Conservation (phyloP, 2,797 vertebrate species). For the Brachyalestes nurse region DNA sequence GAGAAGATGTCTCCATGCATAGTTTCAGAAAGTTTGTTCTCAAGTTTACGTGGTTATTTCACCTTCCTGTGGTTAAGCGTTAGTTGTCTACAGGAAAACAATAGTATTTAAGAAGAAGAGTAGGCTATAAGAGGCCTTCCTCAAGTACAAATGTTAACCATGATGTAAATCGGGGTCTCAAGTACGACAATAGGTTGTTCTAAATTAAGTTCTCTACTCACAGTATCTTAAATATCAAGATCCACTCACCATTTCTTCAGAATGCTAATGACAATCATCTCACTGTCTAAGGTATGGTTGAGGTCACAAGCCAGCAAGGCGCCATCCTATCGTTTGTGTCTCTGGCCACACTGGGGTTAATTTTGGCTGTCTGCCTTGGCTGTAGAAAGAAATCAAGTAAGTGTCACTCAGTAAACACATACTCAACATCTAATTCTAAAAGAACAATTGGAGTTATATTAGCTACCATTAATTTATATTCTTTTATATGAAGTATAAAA, state of each 20-base stretch:
- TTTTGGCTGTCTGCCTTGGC: slow-evolving; percentile 55
- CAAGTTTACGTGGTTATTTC: background rate
- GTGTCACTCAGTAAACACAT: slow-evolving; percentile 16
- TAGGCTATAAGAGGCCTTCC: background rate
- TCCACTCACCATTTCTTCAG: no score
- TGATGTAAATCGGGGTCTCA: background rate
- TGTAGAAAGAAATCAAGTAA: slow-evolving; percentile 59
- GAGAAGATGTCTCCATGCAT: background rate
- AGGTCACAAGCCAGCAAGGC: slow-evolving; percentile 46
- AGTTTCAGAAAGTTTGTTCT: background rate
- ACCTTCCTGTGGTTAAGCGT: background rate
- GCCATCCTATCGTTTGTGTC: slow-evolving; percentile 51
- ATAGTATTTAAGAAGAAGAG: background rate
- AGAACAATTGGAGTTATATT: background rate
- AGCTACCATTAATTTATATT: background rate
- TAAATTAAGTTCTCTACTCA: background rate
- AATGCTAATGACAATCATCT: background rate
- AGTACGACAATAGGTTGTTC: background rate
- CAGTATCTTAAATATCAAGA: background rate
- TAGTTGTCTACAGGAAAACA: slow-evolving; percentile 2
- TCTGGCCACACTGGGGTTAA: slow-evolving; percentile 32
- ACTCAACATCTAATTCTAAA: background rate
- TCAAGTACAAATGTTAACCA: background rate
- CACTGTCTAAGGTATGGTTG: slow-evolving; percentile 48
- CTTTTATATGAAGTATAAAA: background rate